Evolutionary conservation across 2,888 invertebrate species (phyloP), one percentile per base, ranked within the genome.

Genomic region (Hydraecia micacea): DNA sequence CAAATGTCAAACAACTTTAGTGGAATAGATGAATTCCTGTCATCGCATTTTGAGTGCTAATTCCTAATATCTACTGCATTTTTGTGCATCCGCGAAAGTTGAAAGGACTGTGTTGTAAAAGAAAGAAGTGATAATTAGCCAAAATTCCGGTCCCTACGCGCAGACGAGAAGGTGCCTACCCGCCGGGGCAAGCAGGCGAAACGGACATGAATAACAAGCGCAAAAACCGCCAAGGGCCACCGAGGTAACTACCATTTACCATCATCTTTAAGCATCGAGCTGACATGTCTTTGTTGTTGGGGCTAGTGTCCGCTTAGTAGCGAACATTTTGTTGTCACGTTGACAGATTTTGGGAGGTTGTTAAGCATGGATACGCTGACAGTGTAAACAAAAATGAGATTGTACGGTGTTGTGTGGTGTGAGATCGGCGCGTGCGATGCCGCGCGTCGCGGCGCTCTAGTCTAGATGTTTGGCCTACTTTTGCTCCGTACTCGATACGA

Each of bases 91-190:
- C 96, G 97, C 96, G 97, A 97, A 97, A 97, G 97, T 97, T 97
- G 97, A 97, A 96, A 96, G 96, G 96, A 97, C 96, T 96, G 96
- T 97, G 96, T 97, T 97, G 95, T 96, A 95, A 96, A 96, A 96
- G 96, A 96, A 94, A 96, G 97, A 95, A 95, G 95, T 95, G 95
- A 95, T 94, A 97, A 97, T 96, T 96, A 94, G 96, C 97, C 98
- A 98, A 98, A 98, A 98, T 98, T 98, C 98, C 98, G 98, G 98
- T 98, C 98, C 98, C 98, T 97, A 98, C 98, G 97, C 98, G 97
- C 97, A 98, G 97, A 97, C 97, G 97, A 97, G 98, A 98, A 97
- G 97, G 97, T 97, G 98, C 98, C 98, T 98, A 97, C 97, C 97
- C 97, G 97, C 97, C 97, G 97, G 97, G 97, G 97, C 97, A 97